phyloP scores from a whole-genome alignment of 2,797 vertebrate species.

The Staurois parvus region DNA sequence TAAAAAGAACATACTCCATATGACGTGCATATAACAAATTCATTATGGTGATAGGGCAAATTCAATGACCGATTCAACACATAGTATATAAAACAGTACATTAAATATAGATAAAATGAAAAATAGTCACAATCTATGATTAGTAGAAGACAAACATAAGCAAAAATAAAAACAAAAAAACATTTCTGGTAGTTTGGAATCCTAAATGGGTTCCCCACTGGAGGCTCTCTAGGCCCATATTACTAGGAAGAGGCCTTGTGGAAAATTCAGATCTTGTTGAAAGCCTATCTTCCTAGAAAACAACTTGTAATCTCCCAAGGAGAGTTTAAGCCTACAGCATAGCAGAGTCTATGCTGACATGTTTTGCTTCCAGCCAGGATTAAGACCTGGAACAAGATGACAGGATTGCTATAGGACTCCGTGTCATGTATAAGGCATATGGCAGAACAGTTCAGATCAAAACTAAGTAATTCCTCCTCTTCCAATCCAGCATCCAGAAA shows the following conservation, averaged over 20 bases:
- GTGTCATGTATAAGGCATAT: not conserved
- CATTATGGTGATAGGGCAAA: not conserved
- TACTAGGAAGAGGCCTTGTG: not conserved
- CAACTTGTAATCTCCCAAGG: not conserved
- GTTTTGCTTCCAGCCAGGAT: not conserved
- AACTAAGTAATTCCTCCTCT: not conserved
- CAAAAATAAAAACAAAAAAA: not conserved
- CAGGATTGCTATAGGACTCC: too few relatives aligned
- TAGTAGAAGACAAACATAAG: not conserved
- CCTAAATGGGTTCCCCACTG: not conserved
- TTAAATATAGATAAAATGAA: not conserved
- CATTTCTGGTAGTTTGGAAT: too few relatives aligned
- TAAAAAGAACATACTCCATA: not conserved
- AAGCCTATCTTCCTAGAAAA: not conserved
- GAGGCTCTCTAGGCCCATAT: not conserved
- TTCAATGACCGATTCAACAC: not conserved
- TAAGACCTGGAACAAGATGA: not conserved
- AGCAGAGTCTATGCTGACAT: not conserved
- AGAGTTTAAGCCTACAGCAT: not conserved
- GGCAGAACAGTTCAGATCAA: not conserved
- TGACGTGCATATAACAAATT: not conserved
- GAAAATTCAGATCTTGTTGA: not conserved
- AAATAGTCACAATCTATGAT: not conserved
- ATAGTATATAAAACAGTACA: constrained; percentile 6
- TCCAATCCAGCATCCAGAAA: not conserved